Evolutionary conservation across 2,113 vertebrate species (phyloP).

Genomic region (Dipodomys spectabilis): DNA sequence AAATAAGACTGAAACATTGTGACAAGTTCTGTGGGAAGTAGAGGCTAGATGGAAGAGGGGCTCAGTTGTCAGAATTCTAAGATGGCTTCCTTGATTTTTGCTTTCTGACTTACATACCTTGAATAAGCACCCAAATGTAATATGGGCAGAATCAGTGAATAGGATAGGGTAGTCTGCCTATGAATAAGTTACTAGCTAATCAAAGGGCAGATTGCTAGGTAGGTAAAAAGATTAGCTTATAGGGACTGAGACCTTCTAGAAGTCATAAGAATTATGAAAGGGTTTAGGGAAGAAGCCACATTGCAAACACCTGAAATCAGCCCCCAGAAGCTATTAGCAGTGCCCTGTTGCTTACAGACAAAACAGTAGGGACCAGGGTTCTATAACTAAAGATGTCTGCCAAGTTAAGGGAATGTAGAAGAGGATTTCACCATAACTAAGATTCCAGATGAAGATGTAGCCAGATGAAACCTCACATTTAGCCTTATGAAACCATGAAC

Average conservation of each 20-base stretch:
- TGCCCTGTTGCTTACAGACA: background rate
- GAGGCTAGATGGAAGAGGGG: background rate
- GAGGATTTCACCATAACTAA: background rate
- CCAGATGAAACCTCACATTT: background rate
- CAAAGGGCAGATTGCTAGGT: background rate
- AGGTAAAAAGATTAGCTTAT: background rate
- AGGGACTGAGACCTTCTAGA: background rate
- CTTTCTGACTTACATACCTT: background rate
- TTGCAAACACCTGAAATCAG: background rate
- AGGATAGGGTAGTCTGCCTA: background rate
- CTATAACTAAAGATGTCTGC: background rate
- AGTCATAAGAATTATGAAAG: background rate
- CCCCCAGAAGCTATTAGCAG: background rate
- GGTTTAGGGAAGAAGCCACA: background rate
- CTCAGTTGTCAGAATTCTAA: background rate
- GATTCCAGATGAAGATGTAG: background rate
- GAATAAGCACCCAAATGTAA: background rate
- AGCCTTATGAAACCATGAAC: background rate
- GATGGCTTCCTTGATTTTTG: background rate
- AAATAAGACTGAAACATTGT: background rate
- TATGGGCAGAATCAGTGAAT: background rate
- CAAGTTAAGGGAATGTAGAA: background rate
- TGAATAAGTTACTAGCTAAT: background rate
- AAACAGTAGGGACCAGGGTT: background rate
- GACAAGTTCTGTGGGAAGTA: background rate